phyloP scores from a whole-genome alignment of 1,140 invertebrate genomes.

The Drosophila leontia region DNA sequence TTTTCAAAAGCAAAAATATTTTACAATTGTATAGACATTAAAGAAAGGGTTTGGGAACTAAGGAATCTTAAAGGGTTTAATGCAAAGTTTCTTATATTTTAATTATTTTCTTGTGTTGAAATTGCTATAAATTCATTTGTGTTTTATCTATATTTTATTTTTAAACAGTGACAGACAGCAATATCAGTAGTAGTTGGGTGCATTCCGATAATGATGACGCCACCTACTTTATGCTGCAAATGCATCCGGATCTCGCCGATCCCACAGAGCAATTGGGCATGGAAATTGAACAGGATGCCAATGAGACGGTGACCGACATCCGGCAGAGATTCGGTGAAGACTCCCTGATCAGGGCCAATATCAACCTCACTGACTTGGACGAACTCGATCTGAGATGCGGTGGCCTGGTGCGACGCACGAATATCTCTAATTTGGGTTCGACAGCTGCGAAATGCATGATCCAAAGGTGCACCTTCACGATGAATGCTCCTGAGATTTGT shows the following conservation, averaged over 20 bases:
- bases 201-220: conserved; percentile 85
- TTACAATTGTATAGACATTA: not conserved
- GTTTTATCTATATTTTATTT: not conserved
- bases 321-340: conserved; percentile 88
- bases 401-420: conserved; percentile 88
- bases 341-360: conserved; percentile 87
- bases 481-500: conserved; percentile 90
- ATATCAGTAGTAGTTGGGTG: conserved; percentile 68
- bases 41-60: not conserved
- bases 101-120: not conserved
- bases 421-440: conserved; percentile 87
- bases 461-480: conserved; percentile 88
- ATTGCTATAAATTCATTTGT: not conserved
- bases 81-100: not conserved
- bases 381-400: conserved; percentile 90
- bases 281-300: conserved; percentile 89
- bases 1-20: not conserved
- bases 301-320: conserved; percentile 88
- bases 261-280: conserved; percentile 90
- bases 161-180: conserved; percentile 50
- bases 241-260: conserved; percentile 89
- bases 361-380: conserved; percentile 89
- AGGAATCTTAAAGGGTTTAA: too few relatives aligned
- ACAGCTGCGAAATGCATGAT: conserved; percentile 89
- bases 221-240: conserved; percentile 88